Evolutionary conservation across 2,797 vertebrate species (phyloP).

Genomic region (Enteromius mattozi): DNA sequence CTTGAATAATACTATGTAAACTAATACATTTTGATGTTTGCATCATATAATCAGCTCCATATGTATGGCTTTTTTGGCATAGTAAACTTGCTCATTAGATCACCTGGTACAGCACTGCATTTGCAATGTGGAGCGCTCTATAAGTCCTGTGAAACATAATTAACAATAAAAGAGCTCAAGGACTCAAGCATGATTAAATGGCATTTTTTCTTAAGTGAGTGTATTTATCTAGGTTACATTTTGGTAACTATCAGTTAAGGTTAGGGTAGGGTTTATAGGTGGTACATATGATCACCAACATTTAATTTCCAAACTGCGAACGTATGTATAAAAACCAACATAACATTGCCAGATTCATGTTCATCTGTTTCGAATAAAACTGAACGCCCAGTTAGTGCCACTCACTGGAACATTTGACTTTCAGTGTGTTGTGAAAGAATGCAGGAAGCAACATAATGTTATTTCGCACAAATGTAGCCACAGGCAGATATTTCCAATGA

Average conservation of each 20-base stretch:
- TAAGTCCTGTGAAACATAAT: background rate
- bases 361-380: background rate
- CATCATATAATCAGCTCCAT: background rate
- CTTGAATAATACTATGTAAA: background rate
- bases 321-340: background rate
- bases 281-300: too few species aligned
- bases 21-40: background rate
- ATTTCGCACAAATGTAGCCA: background rate
- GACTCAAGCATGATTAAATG: background rate
- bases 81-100: slow-evolving; percentile 1
- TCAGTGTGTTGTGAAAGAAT: background rate
- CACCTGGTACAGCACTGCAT: background rate
- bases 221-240: background rate
- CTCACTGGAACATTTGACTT: background rate
- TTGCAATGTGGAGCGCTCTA: background rate
- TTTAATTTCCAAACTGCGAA: too few species aligned
- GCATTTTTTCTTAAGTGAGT: background rate
- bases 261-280: background rate
- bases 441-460: background rate
- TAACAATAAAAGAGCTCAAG: background rate
- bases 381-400: background rate
- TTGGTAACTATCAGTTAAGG: background rate
- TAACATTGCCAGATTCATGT: background rate
- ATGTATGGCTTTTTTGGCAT: background rate
- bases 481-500: background rate